Evolutionary conservation across 2,113 vertebrate genomes (phyloP).

Genomic region (Silurus meridionalis): DNA sequence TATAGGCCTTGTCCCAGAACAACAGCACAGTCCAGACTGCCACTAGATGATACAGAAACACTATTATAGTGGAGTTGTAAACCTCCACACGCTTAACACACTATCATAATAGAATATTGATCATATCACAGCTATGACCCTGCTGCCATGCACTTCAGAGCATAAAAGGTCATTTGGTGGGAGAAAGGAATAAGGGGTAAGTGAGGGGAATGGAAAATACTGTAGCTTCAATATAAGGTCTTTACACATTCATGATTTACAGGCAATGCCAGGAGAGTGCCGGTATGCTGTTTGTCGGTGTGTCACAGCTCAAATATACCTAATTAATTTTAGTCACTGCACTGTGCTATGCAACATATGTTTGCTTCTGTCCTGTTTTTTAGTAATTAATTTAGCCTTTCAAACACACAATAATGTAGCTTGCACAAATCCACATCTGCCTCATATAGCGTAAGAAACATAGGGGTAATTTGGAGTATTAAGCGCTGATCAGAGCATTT

Average conservation of each 20-base stretch:
- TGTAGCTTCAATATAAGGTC: not conserved
- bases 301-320: conserved; percentile 29
- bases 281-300: conserved; percentile 38
- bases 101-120: conserved; percentile 96
- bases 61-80: conserved; percentile 81
- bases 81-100: conserved; percentile 78
- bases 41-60: conserved; percentile 79
- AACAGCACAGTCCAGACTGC: conserved; percentile 61
- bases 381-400: conserved; percentile 53
- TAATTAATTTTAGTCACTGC: conserved; percentile 53
- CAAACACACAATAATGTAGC: conserved; percentile 43
- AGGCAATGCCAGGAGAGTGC: conserved; percentile 39
- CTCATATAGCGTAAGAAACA: conserved; percentile 73
- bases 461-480: conserved; percentile 78
- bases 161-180: conserved; percentile 85
- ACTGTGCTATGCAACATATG: conserved; percentile 47
- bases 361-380: conserved; percentile 48
- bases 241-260: conserved; percentile 38
- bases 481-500: conserved; percentile 75
- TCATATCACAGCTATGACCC: conserved; percentile 83
- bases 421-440: conserved; percentile 71
- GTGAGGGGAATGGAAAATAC: conserved; percentile 47
- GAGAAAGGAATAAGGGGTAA: conserved; percentile 58
- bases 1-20: conserved; percentile 41
- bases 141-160: conserved; percentile 81